Base-by-base conservation (phyloP, 2,797 vertebrate species). In the Alca torda region DNA sequence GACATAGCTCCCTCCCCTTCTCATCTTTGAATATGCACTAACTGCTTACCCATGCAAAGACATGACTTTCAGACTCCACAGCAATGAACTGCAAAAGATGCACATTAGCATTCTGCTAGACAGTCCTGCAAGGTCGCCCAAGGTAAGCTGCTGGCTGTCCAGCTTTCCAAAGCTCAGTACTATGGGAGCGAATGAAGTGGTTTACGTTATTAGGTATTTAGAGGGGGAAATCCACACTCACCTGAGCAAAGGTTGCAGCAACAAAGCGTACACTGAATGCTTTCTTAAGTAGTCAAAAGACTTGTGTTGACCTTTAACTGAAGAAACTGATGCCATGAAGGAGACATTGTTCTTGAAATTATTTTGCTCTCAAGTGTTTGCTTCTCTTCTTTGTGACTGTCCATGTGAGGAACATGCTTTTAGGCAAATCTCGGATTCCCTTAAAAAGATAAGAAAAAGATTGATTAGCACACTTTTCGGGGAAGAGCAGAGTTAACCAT, bases 121-220 rank as follows among this genome's bases (percentile, higher is more conserved):
- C 74, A 81, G 86, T 54, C 63, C 70, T 80, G 45, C 14, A 21
- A 83, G 85, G 94, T 92, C 37, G 12, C 46, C 30, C 82, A 76
- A 51, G 81, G 78, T 87, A 75, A 87, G 48, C 67, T 91, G 60
- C 78, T 78, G 63, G 92, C 90, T 97, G 91, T 82, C 88, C 79
- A 51, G 50, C 5, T 8, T 79, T 53, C 63, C 69, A 91, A 48
- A 79, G 56, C 77, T 89, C 79, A 31, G 18, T 54, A 28, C 21
- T 53, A 2, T 48, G 46, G 19, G 30, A 31, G 30, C 18, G 57
- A 46, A 51, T 83, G n/a, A 79, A 84, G 43, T 50, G 81, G 65
- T 80, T 84, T 82, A 63, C 35, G 7, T 46, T 92, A 67, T 67
- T 87, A 53, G 26, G 33, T 64, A 4, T 93, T 81, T 20, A 57